Conservation (phyloP, 2,797 vertebrate species). For the Botia almorhae region DNA sequence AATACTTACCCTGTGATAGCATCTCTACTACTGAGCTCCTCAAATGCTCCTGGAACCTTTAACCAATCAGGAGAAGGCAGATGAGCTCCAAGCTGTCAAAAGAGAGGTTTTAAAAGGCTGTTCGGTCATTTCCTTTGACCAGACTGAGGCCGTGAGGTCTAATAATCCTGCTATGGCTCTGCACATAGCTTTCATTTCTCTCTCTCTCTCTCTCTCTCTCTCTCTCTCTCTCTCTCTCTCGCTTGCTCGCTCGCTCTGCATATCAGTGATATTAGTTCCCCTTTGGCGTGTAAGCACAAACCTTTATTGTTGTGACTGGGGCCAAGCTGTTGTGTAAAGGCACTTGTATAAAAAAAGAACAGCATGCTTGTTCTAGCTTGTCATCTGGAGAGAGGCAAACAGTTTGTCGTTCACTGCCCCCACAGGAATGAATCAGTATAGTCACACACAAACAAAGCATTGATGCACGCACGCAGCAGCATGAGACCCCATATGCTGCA, state of each 20-base stretch:
- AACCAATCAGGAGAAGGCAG: slow-evolving; percentile 74
- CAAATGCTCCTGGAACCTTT: slow-evolving; percentile 76
- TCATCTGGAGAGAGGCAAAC: slow-evolving; percentile 42
- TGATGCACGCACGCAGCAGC: slow-evolving; percentile 49
- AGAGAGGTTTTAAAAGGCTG: slow-evolving; percentile 77
- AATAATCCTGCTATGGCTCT: slow-evolving; percentile 9
- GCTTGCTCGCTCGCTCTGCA: background rate
- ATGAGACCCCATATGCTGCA: slow-evolving; percentile 60
- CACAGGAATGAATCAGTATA: slow-evolving; percentile 60
- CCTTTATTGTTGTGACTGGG: slow-evolving; percentile 30
- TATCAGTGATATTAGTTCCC: slow-evolving; percentile 41
- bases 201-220: background rate
- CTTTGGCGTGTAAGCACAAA: slow-evolving; percentile 4
- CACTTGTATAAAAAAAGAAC: slow-evolving; percentile 67
- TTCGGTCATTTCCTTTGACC: slow-evolving; percentile 75
- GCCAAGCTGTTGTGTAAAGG: slow-evolving; percentile 18
- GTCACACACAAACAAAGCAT: slow-evolving; percentile 27
- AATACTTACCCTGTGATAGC: slow-evolving; percentile 80
- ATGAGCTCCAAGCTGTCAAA: slow-evolving; percentile 43
- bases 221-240: slow-evolving; percentile 21
- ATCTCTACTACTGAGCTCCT: slow-evolving; percentile 76
- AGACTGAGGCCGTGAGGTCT: slow-evolving; percentile 54
- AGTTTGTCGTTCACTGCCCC: slow-evolving; percentile 65
- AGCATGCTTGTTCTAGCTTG: slow-evolving; percentile 69
- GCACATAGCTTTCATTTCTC: background rate